A percentile compares a stretch with the other conserved stretches of the same genome.
phyloP scores from a whole-genome alignment of 2,797 vertebrate species.

The Parauchenoglanis ngamensis region DNA sequence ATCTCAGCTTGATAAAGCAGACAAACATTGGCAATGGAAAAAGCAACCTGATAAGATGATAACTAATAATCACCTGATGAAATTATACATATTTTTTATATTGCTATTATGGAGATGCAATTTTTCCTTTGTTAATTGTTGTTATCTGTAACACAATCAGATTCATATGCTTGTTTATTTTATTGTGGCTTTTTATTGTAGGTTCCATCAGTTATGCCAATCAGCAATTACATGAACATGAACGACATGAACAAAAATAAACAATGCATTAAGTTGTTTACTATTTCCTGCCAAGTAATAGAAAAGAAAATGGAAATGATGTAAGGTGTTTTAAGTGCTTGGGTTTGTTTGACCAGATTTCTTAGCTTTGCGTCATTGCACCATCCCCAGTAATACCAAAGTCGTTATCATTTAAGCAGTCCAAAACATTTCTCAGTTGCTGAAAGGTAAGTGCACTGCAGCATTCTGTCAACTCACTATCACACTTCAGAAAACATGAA shows the following conservation, averaged over 20 bases:
- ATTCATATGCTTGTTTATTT: not conserved
- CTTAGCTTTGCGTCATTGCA: not conserved
- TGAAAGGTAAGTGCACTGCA: not conserved
- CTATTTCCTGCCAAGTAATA: not conserved
- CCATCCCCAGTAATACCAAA: not conserved
- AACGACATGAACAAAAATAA: not conserved
- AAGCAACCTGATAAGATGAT: not conserved
- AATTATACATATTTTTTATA: not conserved
- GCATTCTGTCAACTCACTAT: not conserved
- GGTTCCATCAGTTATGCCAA: not conserved
- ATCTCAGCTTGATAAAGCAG: not conserved
- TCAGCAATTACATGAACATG: not conserved
- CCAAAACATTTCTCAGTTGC: not conserved
- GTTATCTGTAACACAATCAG: not conserved
- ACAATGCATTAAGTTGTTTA: not conserved
- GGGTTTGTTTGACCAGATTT: not conserved
- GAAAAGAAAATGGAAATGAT: not conserved
- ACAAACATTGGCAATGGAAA: not conserved
- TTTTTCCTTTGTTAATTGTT: not conserved
- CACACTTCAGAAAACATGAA: not conserved
- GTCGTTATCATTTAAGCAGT: not conserved
- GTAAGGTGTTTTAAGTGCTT: too few relatives aligned
- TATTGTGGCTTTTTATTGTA: not conserved
- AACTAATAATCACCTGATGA: not conserved
- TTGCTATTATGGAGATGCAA: not conserved